These are phyloP conservation scores for Helicoverpa zea DNA, from an alignment of 1,140 invertebrate species.

Conservation along the genomic window DNA sequence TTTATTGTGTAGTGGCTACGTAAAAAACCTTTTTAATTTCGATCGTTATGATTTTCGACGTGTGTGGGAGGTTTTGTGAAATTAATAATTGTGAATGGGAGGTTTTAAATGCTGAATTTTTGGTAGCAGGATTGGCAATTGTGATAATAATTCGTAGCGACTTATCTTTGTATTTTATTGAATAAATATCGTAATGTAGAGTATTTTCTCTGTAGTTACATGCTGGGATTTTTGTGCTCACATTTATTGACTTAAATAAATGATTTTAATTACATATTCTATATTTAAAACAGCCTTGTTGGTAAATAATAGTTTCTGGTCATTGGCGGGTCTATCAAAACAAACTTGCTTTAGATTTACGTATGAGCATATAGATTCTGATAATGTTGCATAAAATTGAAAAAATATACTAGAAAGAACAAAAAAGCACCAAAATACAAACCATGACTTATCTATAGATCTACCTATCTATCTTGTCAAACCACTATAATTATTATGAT, in stretches of 20 bases:
- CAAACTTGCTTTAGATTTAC: too few species aligned
- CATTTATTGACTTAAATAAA: too few species aligned
- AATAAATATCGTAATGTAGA: too few species aligned
- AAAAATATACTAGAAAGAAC: background rate
- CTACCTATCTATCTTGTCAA: slow-evolving; percentile 50
- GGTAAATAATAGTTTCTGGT: background rate
- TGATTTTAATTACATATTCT: too few species aligned
- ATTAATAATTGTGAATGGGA: background rate
- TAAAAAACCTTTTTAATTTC: slow-evolving; percentile 48
- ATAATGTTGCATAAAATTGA: too few species aligned
- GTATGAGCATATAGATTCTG: too few species aligned
- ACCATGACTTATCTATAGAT: background rate
- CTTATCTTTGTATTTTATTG: too few species aligned
- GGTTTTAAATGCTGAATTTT: background rate
- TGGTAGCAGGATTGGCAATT: background rate
- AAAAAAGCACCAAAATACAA: background rate
- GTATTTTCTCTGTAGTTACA: too few species aligned
- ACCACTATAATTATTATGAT: slow-evolving; percentile 69
- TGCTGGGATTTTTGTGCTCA: too few species aligned
- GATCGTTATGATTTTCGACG: background rate
- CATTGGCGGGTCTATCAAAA: too few species aligned
- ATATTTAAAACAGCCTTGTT: background rate
- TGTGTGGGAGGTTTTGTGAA: slow-evolving; percentile 37
- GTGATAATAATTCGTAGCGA: too few species aligned
- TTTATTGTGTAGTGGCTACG: slow-evolving; percentile 54